Base-by-base conservation (phyloP, 2,888 invertebrate species). In the Meandrusa payeni region DNA sequence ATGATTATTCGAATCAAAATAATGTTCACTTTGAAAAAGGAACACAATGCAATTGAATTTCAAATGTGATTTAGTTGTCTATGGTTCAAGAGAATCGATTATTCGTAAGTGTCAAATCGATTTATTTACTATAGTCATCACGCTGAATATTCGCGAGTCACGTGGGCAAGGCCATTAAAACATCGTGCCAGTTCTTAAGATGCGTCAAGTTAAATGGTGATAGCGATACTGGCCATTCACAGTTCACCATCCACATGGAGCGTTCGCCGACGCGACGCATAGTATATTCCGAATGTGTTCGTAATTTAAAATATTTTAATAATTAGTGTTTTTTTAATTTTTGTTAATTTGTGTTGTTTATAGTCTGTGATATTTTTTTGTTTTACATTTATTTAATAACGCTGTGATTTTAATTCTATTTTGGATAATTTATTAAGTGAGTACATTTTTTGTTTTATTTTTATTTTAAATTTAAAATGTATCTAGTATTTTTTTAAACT, bases 161-260 rank as follows among this genome's bases (percentile, higher is more conserved):
- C 12, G 17, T 11, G 37, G 24, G 31, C 37, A 38, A 38, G 38
- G 43, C 15, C 43, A 12, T 1, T n/a, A 26, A 31, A 26, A 31
- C 13, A 33, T 33, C 31, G 32, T n/a, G 9, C 12, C 23, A 19
- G 19, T 19, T 31, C n/a, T n/a, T 32, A 33, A 44, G 38, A 44
- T 44, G 38, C 32, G 22, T 38, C 12, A 32, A 41, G 22, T 41
- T 44, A 43, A 43, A 15, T 10, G 24, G 37, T 43, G 43, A 38
- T 44, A 38, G 38, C 37, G 24, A 11, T 19, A 22, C 19, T 43
- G 37, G 43, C 33, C 44, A 39, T 39, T 44, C 33, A 41, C 27
- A 28, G 39, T 39, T 9, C 33, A 39, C 39, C 39, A 28, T 33
- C 44, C 32, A 39, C 39, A 6, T 32, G 26, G 37, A 12, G 17